Base-by-base conservation (phyloP, 1,140 invertebrate genomes). In the Drosophila punjabiensis region DNA sequence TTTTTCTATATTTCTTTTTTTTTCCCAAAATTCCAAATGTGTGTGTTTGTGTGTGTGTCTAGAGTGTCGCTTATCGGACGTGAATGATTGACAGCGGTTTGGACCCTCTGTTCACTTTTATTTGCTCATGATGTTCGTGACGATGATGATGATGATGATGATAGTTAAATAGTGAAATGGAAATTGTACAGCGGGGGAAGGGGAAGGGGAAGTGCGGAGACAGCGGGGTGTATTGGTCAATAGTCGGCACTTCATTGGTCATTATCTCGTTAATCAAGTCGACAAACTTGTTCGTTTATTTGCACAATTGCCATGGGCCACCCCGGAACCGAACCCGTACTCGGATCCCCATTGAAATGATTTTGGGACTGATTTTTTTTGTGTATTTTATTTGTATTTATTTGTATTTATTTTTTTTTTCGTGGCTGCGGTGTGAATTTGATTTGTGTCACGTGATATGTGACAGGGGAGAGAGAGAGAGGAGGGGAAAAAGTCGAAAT, bases 371-470 rank as follows among this genome's bases (percentile, higher is more conserved):
- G 55, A 39, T 39, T 58, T 58, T n/a, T 58, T 39, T 14, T 37
- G 52, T 53, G n/a, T 53, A 33, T 24, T 48, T 33, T 33, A 32
- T 53, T 33, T 53, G 50, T 53, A 59, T 55, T 20, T 62, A 55
- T 61, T 33, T 43, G 41, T 35, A 20, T 16, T 16, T 35, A 18
- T 30, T 43, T 45, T 64, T 32, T 45, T 53, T 47, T 39, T 43
- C 59, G 41, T 39, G 53, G 52, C 52, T 78, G 52, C 32, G 75
- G 75, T 78, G 64, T 78, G 76, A 78, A 58, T 78, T 79, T 79
- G 76, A 79, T 79, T 79, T 79, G 76, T 79, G 76, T 79, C 76
- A 79, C 76, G 76, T 79, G 76, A 79, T 79, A 73, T 79, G 67
- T 79, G 67, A 47, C 76, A 64, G 30, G 35, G 41, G 14, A 30